Evolutionary conservation across 23 tunicate genomes (phyloP).

Genomic region (Halocynthia aurantium): DNA sequence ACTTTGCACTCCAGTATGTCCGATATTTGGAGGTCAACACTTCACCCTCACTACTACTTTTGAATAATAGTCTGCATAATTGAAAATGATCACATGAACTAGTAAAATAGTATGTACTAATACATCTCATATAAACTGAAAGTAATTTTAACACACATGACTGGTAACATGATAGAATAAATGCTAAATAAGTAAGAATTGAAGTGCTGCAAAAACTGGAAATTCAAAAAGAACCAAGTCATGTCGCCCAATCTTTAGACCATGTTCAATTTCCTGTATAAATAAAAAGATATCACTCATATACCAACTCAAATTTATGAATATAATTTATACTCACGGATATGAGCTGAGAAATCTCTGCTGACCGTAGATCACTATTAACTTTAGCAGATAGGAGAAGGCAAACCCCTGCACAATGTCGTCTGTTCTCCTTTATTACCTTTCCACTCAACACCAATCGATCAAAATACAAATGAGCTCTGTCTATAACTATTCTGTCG

Average conservation of each 20-base stretch:
- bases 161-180: too few species aligned
- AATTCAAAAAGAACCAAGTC: conserved; percentile 49
- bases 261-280: conserved; percentile 60
- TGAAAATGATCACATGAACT: too few species aligned
- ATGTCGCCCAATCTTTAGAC: conserved; percentile 33
- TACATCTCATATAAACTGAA: too few species aligned
- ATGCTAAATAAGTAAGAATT: conserved; percentile 36
- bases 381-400: conserved; percentile 62
- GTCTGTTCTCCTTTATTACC: conserved; percentile 55
- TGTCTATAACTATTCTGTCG: conserved; percentile 25
- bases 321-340: conserved; percentile 33
- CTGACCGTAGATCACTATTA: conserved; percentile 54
- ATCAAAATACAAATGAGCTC: conserved; percentile 53
- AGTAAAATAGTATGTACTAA: too few species aligned
- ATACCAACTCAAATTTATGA: neutral
- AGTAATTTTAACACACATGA: too few species aligned
- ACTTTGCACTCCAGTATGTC: too few species aligned
- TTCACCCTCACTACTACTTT: too few species aligned
- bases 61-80: too few species aligned
- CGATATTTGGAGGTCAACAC: too few species aligned
- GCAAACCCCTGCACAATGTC: conserved; percentile 63
- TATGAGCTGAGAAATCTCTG: conserved; percentile 33
- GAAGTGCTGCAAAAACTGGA: conserved; percentile 57
- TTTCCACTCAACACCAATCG: conserved; percentile 37
- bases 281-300: neutral